phyloP scores from a whole-genome alignment of 2,888 invertebrate species.

The Mechanitis mazaeus region DNA sequence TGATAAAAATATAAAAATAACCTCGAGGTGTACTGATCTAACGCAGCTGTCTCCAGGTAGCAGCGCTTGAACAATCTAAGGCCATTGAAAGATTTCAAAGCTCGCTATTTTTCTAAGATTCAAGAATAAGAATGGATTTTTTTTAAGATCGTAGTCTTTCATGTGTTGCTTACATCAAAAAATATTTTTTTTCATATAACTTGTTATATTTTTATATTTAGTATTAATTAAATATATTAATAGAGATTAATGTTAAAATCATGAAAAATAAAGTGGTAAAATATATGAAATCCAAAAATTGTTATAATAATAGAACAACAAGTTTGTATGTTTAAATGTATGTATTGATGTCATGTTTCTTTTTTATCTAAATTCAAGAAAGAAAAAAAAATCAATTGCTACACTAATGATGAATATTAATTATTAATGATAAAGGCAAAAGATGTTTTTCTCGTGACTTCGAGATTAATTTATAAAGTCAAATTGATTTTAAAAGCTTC shows the following conservation, averaged over 20 bases:
- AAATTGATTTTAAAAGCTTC: background rate
- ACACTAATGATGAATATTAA: slow-evolving; percentile 3
- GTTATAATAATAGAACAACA: too few species aligned
- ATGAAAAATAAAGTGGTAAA: too few species aligned
- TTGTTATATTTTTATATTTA: too few species aligned
- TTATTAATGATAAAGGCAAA: slow-evolving; percentile 6
- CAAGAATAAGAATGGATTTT: slow-evolving; percentile 17
- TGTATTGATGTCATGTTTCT: too few species aligned
- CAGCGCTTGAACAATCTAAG: slow-evolving; percentile 49
- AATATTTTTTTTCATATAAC: slow-evolving; percentile 23
- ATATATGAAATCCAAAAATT: too few species aligned
- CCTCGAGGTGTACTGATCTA: slow-evolving; percentile 46
- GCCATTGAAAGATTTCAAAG: slow-evolving; percentile 48
- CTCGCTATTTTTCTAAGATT: slow-evolving; percentile 31
- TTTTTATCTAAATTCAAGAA: too few species aligned
- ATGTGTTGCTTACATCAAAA: background rate
- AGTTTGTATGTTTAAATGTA: too few species aligned
- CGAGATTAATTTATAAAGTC: background rate
- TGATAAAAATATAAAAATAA: slow-evolving; percentile 33
- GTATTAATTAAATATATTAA: too few species aligned
- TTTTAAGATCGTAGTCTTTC: slow-evolving; percentile 7
- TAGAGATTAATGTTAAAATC: too few species aligned
- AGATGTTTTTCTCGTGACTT: background rate
- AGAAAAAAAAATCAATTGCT: too few species aligned
- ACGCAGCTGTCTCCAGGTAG: slow-evolving; percentile 71